Base-by-base conservation (phyloP, 1,140 invertebrate species). In the Megathymus violae region DNA sequence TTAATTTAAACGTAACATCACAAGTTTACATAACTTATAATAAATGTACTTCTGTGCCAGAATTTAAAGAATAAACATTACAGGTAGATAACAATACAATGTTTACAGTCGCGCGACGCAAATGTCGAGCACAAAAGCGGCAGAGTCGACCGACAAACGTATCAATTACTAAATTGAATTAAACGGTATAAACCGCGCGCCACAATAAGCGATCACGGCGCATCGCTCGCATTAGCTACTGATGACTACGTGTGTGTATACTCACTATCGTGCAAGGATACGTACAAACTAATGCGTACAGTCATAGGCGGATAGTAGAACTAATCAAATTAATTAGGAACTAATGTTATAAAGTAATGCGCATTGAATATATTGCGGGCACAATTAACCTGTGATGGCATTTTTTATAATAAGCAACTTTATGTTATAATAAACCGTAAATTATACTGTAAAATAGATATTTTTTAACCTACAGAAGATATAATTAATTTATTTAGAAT, bases 121-220 rank as follows among this genome's bases (percentile, higher is more conserved):
- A 62, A 64, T 47, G 64, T 70, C 64, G 44, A 60, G 63, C 51
- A 60, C 46, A 73, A 71, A 74, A 73, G 71, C 67, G 66, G 76
- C 65, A 77, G 80, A 80, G 76, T 75, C 76, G 75, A 78, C 71
- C 78, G 78, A 83, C 78, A 82, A 82, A 85, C 78, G 82, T 89
- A 89, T 89, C 88, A 91, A 88, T 89, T 91, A 89, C 84, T 85
- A 85, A 89, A 89, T 91, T 91, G 85, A 91, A 91, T 89, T 91
- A 91, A 91, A 86, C 85, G 80, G 73, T 85, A 82, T 87, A 86
- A 88, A 80, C 79, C 84, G 80, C 77, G 81, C 80, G 77, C 80
- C 84, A 85, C 88, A 85, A 85, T 84, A 84, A 80, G 76, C 82
- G 88, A 86, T 82, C 81, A 78, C 75, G 69, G 81, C 82, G 81